phyloP scores from a whole-genome alignment of 2,113 vertebrate species.

The Pterocles orientalis region DNA sequence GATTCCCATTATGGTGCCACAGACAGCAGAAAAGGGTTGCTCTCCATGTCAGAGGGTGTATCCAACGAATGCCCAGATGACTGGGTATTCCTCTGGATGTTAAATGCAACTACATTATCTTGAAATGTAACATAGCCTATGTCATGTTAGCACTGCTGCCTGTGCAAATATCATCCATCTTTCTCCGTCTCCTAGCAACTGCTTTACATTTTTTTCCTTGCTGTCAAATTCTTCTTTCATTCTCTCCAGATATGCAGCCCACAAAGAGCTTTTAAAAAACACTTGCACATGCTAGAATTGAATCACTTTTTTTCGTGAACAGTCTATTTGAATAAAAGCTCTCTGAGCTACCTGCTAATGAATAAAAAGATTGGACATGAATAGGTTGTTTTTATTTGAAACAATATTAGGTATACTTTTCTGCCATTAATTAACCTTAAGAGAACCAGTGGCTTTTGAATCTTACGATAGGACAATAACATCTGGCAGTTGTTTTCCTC shows the following conservation, averaged over 20 bases:
- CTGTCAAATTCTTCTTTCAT: conserved; percentile 42
- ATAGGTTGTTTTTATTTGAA: not conserved
- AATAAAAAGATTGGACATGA: not conserved
- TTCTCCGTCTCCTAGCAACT: conserved; percentile 45
- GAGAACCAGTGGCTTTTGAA: not conserved
- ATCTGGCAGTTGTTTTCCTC: not conserved
- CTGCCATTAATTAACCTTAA: not conserved
- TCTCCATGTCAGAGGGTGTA: not conserved
- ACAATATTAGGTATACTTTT: not conserved
- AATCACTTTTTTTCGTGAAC: not conserved
- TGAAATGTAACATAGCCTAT: not conserved
- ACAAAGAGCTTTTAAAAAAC: conserved; percentile 7
- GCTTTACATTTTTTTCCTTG: conserved; percentile 25
- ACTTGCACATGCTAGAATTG: not conserved
- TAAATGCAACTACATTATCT: not conserved
- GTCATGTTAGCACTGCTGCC: not conserved
- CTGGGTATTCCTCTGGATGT: not conserved
- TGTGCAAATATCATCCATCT: not conserved
- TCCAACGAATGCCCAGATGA: not conserved
- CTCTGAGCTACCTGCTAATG: not conserved
- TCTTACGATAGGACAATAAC: not conserved
- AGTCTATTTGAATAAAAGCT: not conserved
- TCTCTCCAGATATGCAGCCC: not conserved
- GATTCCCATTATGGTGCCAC: not conserved
- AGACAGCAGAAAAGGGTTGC: not conserved